Percentiles rank a stretch among this genome's conserved stretches.
Conservation (phyloP, 2,797 vertebrate species). For the Sebastes taczanowskii region DNA sequence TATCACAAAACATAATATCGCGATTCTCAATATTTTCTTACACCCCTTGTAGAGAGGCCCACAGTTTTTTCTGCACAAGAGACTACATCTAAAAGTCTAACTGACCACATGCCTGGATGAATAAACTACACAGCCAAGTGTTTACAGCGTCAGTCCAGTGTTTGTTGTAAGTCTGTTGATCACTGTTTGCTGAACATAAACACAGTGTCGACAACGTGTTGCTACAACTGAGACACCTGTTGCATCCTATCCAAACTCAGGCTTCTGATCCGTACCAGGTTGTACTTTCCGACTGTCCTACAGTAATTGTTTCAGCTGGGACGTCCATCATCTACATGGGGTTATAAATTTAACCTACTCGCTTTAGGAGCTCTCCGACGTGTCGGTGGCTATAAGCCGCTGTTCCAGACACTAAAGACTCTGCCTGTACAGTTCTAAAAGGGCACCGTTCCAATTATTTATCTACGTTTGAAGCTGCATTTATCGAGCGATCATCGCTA, state of each 20-base stretch:
- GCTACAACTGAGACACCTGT: slow-evolving; percentile 47
- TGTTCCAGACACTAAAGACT: slow-evolving; percentile 57
- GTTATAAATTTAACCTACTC: slow-evolving; percentile 71
- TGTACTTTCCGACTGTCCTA: slow-evolving; percentile 8
- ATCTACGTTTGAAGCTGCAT: slow-evolving; percentile 59
- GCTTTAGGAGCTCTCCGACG: slow-evolving; percentile 50
- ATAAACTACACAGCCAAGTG: not conserved
- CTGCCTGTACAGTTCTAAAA: slow-evolving; percentile 18
- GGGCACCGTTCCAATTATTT: slow-evolving; percentile 47
- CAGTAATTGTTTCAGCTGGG: slow-evolving; percentile 70
- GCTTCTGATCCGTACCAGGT: slow-evolving; percentile 21
- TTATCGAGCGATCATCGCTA: slow-evolving; percentile 49
- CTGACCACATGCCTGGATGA: not conserved
- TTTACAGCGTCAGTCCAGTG: not conserved
- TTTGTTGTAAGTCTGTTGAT: slow-evolving; percentile 14
- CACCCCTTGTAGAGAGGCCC: not conserved
- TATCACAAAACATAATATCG: too few relatives aligned
- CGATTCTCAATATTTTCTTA: too few relatives aligned
- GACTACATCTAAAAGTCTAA: not conserved
- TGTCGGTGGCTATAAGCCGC: slow-evolving; percentile 50
- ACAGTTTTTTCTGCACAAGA: not conserved
- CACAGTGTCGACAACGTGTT: slow-evolving; percentile 38
- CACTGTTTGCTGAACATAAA: too few relatives aligned
- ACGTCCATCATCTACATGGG: slow-evolving; percentile 52
- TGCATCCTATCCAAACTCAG: slow-evolving; percentile 2